Base-by-base conservation (phyloP, 53 echinoderm and acorn worm genomes). In the Apostichopus leukothele region DNA sequence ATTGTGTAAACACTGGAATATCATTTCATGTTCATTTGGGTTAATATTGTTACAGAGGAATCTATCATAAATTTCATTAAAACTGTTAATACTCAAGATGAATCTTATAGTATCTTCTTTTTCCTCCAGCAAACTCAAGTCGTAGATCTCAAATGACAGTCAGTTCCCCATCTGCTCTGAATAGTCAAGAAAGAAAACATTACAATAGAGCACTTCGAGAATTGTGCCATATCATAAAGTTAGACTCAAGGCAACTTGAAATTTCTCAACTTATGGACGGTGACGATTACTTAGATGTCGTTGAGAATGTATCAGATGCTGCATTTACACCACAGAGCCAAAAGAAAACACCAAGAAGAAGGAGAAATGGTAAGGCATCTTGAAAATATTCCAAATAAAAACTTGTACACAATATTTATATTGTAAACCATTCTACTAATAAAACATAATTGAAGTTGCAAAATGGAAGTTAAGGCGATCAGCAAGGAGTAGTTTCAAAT, bases 191-290 rank as follows among this genome's bases (percentile, higher is more conserved):
- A 83, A 91, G 97, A 76, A 93, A 92, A 25, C 97, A 96, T 66
- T 96, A 96, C 93, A 93, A 96, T 89, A 81, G 95, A 63, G 97
- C 97, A 20, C 84, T 96, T 61, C 88, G 85, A 60, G 97, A 96
- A 53, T 86, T 96, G n/a, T 95, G 92, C 61, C 92, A 93, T 54
- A 93, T 96, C 66, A 90, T 96, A 50, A 90, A 83, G 51, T 26
- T 95, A 16, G 92, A 93, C 50, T 90, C 93, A 53, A 86, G 88
- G 21, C 81, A 86, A 25, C 67, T 96, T 60, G 96, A 96, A 14
- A 68, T 84, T 5, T 88, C 91, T 0, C 84, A 76, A 51, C 16
- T 53, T 20, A 20, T 75, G 22, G 74, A 75, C 1, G 75, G 75
- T 11, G 74, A 54, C 59, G 57, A 83, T 60, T 71, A 57, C 57